phyloP scores from a whole-genome alignment of 2,797 vertebrate genomes.

The Nannoperca australis region DNA sequence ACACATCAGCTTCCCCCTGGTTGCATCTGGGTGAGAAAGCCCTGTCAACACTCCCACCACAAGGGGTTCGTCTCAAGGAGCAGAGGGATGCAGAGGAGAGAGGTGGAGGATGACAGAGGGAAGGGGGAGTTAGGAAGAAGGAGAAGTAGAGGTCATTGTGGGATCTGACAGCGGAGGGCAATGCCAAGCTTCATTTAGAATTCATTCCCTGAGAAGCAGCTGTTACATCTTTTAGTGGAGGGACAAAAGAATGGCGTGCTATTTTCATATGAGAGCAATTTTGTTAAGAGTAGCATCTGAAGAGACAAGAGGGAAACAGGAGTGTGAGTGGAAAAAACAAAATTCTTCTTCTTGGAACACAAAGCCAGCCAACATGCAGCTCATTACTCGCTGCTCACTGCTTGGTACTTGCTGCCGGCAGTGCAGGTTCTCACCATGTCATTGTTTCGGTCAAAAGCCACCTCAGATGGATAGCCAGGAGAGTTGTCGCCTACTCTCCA shows the following conservation, averaged over 20 bases:
- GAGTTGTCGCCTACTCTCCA: slow-evolving; percentile 50
- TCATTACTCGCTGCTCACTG: slow-evolving; percentile 60
- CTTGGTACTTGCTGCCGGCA: slow-evolving; percentile 42
- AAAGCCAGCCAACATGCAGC: slow-evolving; percentile 41
- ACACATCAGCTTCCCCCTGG: slow-evolving; percentile 73
- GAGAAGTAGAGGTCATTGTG: slow-evolving; percentile 74
- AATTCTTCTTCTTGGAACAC: slow-evolving; percentile 40
- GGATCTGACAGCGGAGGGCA: slow-evolving; percentile 81
- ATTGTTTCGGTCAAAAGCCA: slow-evolving; percentile 69
- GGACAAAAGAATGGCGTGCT: slow-evolving; percentile 75
- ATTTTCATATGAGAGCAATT: slow-evolving; percentile 72
- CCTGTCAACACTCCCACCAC: slow-evolving; percentile 80
- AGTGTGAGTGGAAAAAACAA: slow-evolving; percentile 27
- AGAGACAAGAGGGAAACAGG: slow-evolving; percentile 57
- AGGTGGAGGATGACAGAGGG: slow-evolving; percentile 65
- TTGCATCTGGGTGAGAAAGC: slow-evolving; percentile 72
- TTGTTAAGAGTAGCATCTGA: slow-evolving; percentile 70
- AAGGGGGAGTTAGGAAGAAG: slow-evolving; percentile 58
- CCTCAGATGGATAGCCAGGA: slow-evolving; percentile 63
- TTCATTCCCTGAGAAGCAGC: slow-evolving; percentile 82
- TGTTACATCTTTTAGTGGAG: slow-evolving; percentile 84
- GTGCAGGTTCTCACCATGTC: slow-evolving; percentile 60
- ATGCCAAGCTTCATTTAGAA: slow-evolving; percentile 81
- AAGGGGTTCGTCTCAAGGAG: slow-evolving; percentile 69
- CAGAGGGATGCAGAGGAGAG: slow-evolving; percentile 58